Evolutionary conservation across 2,888 invertebrate species (phyloP).

Genomic region (Fissipunctia ypsillon): DNA sequence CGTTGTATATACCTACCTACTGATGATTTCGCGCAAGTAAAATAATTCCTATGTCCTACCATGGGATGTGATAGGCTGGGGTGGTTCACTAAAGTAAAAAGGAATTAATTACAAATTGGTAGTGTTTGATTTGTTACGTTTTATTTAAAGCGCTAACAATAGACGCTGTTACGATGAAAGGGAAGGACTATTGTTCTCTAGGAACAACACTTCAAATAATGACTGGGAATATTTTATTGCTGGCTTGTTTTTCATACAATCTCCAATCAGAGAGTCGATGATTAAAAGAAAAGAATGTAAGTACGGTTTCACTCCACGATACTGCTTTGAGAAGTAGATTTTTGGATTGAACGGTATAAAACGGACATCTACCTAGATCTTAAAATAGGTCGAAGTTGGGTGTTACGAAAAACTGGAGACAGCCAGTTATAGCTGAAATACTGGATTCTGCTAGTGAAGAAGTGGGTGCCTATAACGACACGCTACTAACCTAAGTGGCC

Average conservation of each 20-base stretch:
- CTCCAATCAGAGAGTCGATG: neutral
- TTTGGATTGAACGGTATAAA: neutral
- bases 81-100: neutral
- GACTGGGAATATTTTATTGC: conserved; percentile 16
- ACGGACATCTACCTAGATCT: neutral
- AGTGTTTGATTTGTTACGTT: neutral
- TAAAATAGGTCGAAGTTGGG: neutral
- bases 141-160: conserved; percentile 27
- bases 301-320: no score
- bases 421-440: neutral
- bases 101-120: neutral
- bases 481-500: neutral
- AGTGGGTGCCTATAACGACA: neutral
- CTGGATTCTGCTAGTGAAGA: no score
- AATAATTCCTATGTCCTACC: neutral
- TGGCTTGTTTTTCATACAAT: conserved; percentile 10
- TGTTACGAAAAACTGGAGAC: neutral
- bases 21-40: neutral
- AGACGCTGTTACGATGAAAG: conserved; percentile 20
- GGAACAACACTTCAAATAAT: conserved; percentile 18
- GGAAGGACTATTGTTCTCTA: conserved; percentile 12
- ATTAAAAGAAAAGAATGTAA: no score
- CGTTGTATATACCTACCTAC: no score
- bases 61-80: neutral
- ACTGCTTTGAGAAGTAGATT: neutral